Percentiles rank a stretch among this genome's conserved stretches.
Conservation (phyloP, 2,888 invertebrate species). For the Hartigia nigra region DNA sequence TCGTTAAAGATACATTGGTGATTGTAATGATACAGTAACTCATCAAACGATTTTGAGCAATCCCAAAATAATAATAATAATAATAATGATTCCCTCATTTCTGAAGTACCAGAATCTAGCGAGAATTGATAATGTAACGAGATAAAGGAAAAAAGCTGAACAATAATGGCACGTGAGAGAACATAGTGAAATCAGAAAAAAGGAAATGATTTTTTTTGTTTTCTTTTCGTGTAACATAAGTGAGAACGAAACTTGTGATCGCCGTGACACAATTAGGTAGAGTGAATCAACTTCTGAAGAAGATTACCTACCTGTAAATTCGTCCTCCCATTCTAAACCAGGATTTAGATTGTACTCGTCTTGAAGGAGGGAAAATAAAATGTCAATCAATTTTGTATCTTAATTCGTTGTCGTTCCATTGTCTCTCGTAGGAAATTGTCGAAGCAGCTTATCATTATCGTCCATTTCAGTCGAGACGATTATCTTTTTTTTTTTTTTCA, state of each 20-base stretch:
- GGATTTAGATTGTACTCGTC: constrained; percentile 99
- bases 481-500: not conserved
- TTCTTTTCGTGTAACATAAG: constrained; percentile 17
- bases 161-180: not conserved
- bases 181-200: not conserved
- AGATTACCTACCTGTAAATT: constrained; percentile 96
- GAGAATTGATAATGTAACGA: not conserved
- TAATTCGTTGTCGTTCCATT: constrained; percentile 47
- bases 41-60: constrained; percentile 14
- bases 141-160: not conserved
- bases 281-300: constrained; percentile 49
- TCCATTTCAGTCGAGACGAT: not conserved
- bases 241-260: constrained; percentile 20
- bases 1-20: constrained; percentile 8
- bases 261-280: constrained; percentile 24
- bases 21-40: constrained; percentile 7
- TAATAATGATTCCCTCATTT: constrained; percentile 12
- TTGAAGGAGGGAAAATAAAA: constrained; percentile 79
- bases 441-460: constrained; percentile 28
- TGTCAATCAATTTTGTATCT: constrained; percentile 66
- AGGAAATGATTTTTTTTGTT: not conserved
- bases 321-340: constrained; percentile 99
- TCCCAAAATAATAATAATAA: constrained; percentile 11
- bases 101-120: constrained; percentile 1
- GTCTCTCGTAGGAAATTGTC: constrained; percentile 35